Percentiles rank a stretch among this genome's conserved stretches.
Conservation (phyloP, 2,888 invertebrate species). For the Eupithecia pulchellata region DNA sequence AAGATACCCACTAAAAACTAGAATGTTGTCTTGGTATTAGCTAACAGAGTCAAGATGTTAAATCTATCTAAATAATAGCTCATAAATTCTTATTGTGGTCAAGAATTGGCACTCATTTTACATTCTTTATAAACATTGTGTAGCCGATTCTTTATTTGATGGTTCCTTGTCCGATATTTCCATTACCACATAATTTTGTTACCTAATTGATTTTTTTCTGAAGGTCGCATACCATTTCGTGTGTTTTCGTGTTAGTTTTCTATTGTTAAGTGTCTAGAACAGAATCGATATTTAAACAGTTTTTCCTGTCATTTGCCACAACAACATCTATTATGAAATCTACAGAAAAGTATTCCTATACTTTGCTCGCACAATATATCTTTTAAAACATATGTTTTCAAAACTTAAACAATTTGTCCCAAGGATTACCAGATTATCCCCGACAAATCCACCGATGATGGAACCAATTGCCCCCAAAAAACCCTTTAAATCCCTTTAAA, state of each 20-base stretch:
- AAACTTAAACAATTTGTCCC: conserved; percentile 1
- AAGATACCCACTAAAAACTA: too few species aligned
- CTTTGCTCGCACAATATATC: neutral
- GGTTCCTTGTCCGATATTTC: neutral
- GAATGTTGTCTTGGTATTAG: too few species aligned
- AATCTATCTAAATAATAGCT: neutral
- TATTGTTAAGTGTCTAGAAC: neutral
- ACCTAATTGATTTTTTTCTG: conserved; percentile 1
- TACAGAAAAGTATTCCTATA: neutral
- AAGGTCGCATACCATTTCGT: neutral
- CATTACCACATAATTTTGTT: neutral
- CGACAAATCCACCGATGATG: conserved; percentile 11
- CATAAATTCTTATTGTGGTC: conserved; percentile 16
- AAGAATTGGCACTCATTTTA: conserved; percentile 27
- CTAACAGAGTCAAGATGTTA: too few species aligned
- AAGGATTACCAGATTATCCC: conserved; percentile 6
- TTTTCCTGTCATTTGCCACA: neutral
- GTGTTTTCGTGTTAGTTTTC: neutral
- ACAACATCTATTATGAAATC: neutral
- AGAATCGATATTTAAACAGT: neutral
- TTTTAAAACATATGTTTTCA: neutral
- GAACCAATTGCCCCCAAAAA: conserved; percentile 1
- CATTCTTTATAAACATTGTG: conserved; percentile 19
- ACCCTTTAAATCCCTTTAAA: conserved; percentile 7
- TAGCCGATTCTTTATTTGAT: neutral